Conservation (phyloP, 2,888 invertebrate species). For the Callyntrura sp. region DNA sequence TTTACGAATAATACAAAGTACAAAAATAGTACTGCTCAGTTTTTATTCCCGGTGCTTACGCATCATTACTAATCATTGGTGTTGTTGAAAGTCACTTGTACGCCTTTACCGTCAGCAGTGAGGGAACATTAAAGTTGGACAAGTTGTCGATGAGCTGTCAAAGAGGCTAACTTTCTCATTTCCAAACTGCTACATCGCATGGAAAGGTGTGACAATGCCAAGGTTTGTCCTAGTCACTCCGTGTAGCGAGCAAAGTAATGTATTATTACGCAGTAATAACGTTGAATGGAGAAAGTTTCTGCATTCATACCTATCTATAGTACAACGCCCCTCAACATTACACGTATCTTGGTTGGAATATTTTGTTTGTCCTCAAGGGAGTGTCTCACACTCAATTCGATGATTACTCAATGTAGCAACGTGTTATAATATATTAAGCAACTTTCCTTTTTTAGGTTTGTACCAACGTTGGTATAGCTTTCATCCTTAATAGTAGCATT, state of each 20-base stretch:
- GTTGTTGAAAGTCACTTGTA: not conserved
- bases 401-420: not conserved
- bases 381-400: constrained; percentile 1
- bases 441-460: not conserved
- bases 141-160: not conserved
- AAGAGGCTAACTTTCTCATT: not conserved
- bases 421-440: not conserved
- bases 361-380: constrained; percentile 45
- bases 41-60: too few species aligned
- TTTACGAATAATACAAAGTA: too few species aligned
- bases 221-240: constrained; percentile 5
- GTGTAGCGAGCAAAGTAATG: not conserved
- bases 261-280: not conserved
- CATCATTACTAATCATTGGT: not conserved
- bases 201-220: constrained; percentile 10
- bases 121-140: not conserved
- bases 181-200: not conserved
- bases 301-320: not conserved
- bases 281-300: too few species aligned
- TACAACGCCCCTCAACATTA: too few species aligned
- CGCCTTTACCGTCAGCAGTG: too few species aligned
- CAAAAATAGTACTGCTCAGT: too few species aligned
- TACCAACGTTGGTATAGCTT: not conserved
- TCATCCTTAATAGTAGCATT: too few species aligned
- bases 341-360: not conserved